Base-by-base conservation (phyloP, 2,113 vertebrate species). In the Hippocampus comes region DNA sequence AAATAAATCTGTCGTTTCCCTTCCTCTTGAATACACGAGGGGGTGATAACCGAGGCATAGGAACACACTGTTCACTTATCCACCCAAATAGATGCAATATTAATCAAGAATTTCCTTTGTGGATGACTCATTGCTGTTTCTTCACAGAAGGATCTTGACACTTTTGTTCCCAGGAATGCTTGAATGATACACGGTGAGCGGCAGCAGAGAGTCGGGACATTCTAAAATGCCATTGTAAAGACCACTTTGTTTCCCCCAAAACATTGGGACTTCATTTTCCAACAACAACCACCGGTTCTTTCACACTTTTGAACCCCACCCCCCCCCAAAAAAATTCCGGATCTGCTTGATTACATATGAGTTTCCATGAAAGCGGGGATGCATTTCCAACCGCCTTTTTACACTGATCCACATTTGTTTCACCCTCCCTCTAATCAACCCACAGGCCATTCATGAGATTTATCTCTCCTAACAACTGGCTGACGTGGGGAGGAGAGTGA, bases 401-500 rank as follows among this genome's bases (percentile, higher is more conserved):
- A 68, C 70, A 83, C 80, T 78, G 77, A 79, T 80, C 80, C 80
- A 89, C 82, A 85, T 79, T 79, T 88, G 84, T 89, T 86, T 88
- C 79, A 85, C 83, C 82, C 81, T 88, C 78, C 78, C 86, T 89
- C 84, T 84, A 87, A 89, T 88, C 86, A 89, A 77, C 74, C 83
- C 77, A 85, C 27, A 46, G 83, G 78, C 86, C 59, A 89, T 91
- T 90, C 91, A 92, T 83, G 59, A 88, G 82, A 92, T 91, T 90
- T 92, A 91, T 90, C 75, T 83, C 86, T 80, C 72, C 69, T 85
- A 87, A 67, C 72, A 73, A 83, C 70, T 79, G 76, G 71, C 81
- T 70, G 74, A 63, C 70, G 71, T 65, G 65, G 56, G 73, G 23
- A 15, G 63, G 61, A 86, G 78, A 81, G 63, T 56, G 65, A 65